These are phyloP conservation scores for Fulmarus glacialis DNA, from an alignment of 2,113 vertebrate genomes.

Conservation along the genomic window DNA sequence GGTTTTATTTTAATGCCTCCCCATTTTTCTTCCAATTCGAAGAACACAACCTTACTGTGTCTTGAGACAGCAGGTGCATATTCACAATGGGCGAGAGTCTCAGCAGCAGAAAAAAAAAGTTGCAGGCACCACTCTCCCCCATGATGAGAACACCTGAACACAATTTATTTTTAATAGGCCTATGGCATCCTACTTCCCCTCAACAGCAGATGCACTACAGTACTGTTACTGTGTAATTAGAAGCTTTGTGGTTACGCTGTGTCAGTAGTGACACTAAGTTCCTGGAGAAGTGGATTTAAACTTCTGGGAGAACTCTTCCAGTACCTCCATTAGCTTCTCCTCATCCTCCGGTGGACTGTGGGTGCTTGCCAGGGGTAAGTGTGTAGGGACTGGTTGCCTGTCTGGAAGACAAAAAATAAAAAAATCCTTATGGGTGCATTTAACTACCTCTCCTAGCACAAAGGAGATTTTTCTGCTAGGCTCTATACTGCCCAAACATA, in stretches of 20 bases:
- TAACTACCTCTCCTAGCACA: background rate
- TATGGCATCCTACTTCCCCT: background rate
- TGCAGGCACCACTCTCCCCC: background rate
- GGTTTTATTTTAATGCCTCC: background rate
- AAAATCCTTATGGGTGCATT: background rate
- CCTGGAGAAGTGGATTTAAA: constrained; percentile 56
- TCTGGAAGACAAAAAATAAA: constrained; percentile 59
- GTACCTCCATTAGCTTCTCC: constrained; percentile 66
- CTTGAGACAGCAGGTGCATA: background rate
- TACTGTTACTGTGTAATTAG: background rate
- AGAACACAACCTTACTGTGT: background rate
- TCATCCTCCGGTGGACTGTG: constrained; percentile 72
- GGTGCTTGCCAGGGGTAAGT: constrained; percentile 78
- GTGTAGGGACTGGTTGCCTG: constrained; percentile 75
- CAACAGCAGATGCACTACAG: background rate
- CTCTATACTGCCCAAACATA: background rate
- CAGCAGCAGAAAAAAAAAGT: background rate
- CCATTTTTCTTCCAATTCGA: background rate
- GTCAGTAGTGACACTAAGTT: background rate
- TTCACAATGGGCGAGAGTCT: background rate
- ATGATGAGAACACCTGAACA: background rate
- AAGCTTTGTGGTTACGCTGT: background rate
- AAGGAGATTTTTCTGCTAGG: background rate
- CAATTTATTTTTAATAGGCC: background rate
- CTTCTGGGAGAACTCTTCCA: constrained; percentile 75